Conservation (phyloP, 2,888 invertebrate species). For the Epirrhoe alternata region DNA sequence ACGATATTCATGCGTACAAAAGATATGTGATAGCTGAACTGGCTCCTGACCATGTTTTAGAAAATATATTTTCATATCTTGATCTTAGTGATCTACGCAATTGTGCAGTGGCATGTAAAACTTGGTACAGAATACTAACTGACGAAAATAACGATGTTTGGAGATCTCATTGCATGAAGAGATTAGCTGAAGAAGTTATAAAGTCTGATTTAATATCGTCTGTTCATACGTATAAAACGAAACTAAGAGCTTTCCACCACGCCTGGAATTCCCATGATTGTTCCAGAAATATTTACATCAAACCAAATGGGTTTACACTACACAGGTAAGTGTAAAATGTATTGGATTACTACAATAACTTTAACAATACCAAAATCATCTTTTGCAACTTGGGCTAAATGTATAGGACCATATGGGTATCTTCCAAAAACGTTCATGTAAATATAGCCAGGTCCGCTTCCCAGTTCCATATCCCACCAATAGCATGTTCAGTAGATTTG, state of each 20-base stretch:
- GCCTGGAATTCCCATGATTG: slow-evolving; percentile 99
- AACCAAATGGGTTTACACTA: slow-evolving; percentile 98
- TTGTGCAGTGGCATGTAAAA: slow-evolving; percentile 96
- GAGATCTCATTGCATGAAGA: slow-evolving; percentile 94
- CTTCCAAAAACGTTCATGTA: slow-evolving; percentile 93
- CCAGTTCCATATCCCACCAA: slow-evolving; percentile 90
- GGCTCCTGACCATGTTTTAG: slow-evolving; percentile 92
- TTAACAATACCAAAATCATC: slow-evolving; percentile 63
- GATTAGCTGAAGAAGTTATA: slow-evolving; percentile 92
- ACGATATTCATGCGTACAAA: slow-evolving; percentile 56
- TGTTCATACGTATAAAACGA: slow-evolving; percentile 95
- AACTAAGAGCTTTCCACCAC: slow-evolving; percentile 96
- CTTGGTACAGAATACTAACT: slow-evolving; percentile 95
- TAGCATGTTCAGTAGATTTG: slow-evolving; percentile 90
- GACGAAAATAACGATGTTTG: slow-evolving; percentile 98
- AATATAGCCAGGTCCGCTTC: too few species aligned
- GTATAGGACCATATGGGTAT: slow-evolving; percentile 90
- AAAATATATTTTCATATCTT: slow-evolving; percentile 96
- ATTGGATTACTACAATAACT: background rate
- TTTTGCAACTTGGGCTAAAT: slow-evolving; percentile 84
- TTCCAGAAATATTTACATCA: slow-evolving; percentile 98
- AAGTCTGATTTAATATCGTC: slow-evolving; percentile 96
- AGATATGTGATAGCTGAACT: slow-evolving; percentile 86
- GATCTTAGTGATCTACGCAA: slow-evolving; percentile 93
- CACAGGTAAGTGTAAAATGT: slow-evolving; percentile 86